phyloP scores from a whole-genome alignment of 2,888 invertebrate genomes.

The Cosmia pyralina region DNA sequence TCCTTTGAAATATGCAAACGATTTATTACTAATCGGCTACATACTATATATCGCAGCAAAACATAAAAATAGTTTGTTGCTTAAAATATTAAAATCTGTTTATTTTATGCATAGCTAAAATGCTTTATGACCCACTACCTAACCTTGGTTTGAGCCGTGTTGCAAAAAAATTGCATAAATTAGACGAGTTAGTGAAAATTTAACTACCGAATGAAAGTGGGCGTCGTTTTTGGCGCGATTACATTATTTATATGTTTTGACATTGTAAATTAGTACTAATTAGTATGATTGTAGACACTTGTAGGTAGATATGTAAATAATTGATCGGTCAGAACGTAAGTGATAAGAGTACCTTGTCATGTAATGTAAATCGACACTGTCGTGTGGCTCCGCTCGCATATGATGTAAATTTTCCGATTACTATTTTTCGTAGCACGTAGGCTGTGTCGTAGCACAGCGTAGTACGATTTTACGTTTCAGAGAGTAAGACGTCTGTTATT shows the following conservation, averaged over 20 bases:
- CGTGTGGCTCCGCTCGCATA: background rate
- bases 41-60: background rate
- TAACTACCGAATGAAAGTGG: constrained; percentile 64
- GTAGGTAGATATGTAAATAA: constrained; percentile 38
- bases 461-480: background rate
- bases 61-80: constrained; percentile 12
- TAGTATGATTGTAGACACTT: constrained; percentile 46
- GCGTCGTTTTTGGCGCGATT: constrained; percentile 61
- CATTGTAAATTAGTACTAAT: constrained; percentile 68
- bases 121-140: constrained; percentile 27
- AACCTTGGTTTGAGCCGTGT: constrained; percentile 69
- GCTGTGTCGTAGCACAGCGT: background rate
- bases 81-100: constrained; percentile 32
- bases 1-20: constrained; percentile 23
- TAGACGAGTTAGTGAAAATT: constrained; percentile 62
- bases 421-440: background rate
- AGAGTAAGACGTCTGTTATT: background rate
- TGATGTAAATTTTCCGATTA: background rate
- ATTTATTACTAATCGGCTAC: constrained; percentile 22
- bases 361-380: background rate
- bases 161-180: constrained; percentile 72
- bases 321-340: constrained; percentile 16
- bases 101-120: constrained; percentile 51
- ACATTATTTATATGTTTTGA: constrained; percentile 64
- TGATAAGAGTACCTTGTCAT: constrained; percentile 24